Conservation (phyloP, 2,113 vertebrate species). For the Carlito syrichta region DNA sequence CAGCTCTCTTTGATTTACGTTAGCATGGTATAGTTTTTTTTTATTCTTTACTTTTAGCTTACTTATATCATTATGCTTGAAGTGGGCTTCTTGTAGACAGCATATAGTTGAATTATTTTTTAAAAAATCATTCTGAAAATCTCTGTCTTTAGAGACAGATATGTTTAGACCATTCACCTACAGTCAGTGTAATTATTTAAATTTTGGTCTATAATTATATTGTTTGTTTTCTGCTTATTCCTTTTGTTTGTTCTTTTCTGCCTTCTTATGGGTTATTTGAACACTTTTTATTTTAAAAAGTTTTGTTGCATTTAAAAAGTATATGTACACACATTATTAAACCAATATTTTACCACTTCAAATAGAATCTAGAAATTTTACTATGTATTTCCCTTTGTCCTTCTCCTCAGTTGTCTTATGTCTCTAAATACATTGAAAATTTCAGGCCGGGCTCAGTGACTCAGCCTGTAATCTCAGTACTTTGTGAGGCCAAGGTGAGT, state of each 20-base stretch:
- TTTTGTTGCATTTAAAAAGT: background rate
- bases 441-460: no score
- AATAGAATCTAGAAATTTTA: background rate
- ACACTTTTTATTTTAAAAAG: background rate
- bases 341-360: background rate
- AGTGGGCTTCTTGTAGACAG: background rate
- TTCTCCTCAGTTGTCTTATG: background rate
- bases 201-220: background rate
- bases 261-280: background rate
- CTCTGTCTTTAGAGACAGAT: background rate
- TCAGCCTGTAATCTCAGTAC: no score
- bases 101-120: background rate
- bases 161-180: background rate
- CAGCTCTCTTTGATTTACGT: background rate
- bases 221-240: background rate
- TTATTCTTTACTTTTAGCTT: background rate
- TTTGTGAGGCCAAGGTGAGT: no score
- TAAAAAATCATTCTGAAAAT: background rate
- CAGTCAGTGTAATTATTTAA: background rate
- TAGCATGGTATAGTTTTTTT: background rate
- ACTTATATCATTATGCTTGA: background rate
- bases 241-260: background rate
- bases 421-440: background rate
- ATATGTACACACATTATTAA: background rate
- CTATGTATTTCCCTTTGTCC: background rate